Conservation (phyloP, 2,888 invertebrate genomes). For the Lasioglossum oenotherae region DNA sequence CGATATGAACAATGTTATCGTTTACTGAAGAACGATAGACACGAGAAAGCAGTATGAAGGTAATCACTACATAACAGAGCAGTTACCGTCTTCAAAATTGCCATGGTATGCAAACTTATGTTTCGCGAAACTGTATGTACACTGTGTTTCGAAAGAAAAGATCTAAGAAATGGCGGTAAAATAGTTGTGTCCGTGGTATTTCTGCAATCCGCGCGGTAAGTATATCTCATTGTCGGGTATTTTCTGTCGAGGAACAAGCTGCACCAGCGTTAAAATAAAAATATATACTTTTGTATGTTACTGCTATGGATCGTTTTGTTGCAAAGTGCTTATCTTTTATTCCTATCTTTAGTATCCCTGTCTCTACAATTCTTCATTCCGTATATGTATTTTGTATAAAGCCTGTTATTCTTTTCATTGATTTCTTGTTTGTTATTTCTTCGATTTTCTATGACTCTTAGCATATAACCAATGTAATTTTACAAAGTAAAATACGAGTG, state of each 20-base stretch:
- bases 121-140: neutral
- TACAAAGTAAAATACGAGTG: no score
- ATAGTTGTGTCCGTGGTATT: neutral
- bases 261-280: neutral
- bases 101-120: neutral
- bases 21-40: constrained; percentile 7
- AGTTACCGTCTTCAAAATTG: neutral
- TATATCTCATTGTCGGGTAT: neutral
- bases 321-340: neutral
- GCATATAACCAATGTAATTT: no score
- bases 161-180: neutral
- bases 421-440: neutral
- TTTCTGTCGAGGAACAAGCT: neutral
- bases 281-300: neutral
- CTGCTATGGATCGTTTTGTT: neutral
- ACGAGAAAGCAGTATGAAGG: constrained; percentile 2
- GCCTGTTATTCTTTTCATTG: no score
- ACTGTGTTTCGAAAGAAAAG: neutral
- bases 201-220: neutral
- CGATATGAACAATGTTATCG: constrained; percentile 6
- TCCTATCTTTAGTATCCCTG: neutral
- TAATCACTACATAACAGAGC: neutral
- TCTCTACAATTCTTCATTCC: neutral
- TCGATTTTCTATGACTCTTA: neutral
- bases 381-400: neutral